phyloP scores from a whole-genome alignment of 2,113 vertebrate species.

The Ahaetulla prasina region DNA sequence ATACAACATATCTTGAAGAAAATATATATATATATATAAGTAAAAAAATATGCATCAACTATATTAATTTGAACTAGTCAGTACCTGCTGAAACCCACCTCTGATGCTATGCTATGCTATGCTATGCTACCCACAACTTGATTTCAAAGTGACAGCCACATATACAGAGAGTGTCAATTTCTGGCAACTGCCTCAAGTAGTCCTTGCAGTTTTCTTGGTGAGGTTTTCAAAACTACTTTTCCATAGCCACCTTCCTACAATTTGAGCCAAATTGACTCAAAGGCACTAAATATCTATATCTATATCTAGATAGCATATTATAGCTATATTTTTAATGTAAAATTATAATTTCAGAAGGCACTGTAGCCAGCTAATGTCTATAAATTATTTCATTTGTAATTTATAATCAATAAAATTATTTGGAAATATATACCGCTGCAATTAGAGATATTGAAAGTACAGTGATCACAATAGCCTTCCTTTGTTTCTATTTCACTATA shows the following conservation, averaged over 20 bases:
- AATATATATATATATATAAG: too few relatives aligned
- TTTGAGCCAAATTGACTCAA: neutral
- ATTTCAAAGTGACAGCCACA: neutral
- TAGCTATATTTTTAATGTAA: neutral
- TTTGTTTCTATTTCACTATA: constrained; percentile 31
- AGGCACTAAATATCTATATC: neutral
- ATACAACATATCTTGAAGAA: too few relatives aligned
- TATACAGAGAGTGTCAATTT: neutral
- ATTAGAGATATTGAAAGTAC: constrained; percentile 50
- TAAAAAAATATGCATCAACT: too few relatives aligned
- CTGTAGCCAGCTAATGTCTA: neutral
- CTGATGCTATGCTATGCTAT: too few relatives aligned
- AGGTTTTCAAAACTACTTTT: neutral
- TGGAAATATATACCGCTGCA: constrained; percentile 17
- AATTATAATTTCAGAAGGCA: neutral
- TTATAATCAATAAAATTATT: neutral
- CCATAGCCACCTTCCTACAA: neutral
- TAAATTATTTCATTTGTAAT: neutral
- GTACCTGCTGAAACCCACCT: too few relatives aligned
- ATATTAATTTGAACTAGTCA: too few relatives aligned
- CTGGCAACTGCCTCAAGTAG: neutral
- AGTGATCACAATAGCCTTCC: constrained; percentile 44
- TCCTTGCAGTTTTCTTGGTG: neutral
- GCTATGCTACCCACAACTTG: neutral
- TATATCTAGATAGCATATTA: neutral